Evolutionary conservation across 2,797 vertebrate genomes (phyloP).

Genomic region (Scolopax rusticola): DNA sequence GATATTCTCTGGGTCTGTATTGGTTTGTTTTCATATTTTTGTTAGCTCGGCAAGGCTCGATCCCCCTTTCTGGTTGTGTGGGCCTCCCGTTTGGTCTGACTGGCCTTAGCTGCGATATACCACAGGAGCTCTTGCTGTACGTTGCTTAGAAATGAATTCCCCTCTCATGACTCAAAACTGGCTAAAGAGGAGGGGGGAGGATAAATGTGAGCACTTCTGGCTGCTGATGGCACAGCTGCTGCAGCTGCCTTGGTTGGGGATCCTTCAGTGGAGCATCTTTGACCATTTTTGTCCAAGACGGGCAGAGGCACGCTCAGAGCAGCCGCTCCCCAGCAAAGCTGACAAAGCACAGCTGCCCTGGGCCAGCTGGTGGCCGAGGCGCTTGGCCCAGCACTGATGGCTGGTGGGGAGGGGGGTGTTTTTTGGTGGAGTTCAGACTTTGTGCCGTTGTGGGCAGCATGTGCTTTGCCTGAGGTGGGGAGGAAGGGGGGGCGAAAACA

Average conservation of each 20-base stretch:
- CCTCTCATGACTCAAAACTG: background rate
- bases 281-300: background rate
- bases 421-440: background rate
- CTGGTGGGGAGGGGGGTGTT: rapidly evolving
- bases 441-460: background rate
- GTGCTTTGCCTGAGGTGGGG: background rate
- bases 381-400: rapidly evolving
- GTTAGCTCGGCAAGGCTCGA: rapidly evolving
- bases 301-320: background rate
- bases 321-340: background rate
- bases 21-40: background rate
- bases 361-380: background rate
- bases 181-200: background rate
- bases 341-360: background rate
- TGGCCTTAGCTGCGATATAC: background rate
- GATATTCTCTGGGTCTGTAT: background rate
- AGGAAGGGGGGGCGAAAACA: background rate
- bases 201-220: rapidly evolving
- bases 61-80: background rate
- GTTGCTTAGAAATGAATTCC: background rate
- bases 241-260: background rate
- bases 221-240: background rate
- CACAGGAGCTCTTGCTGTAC: rapidly evolving
- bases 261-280: background rate
- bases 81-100: background rate